phyloP scores from a whole-genome alignment of 2,797 vertebrate genomes.

The Onychomys torridus region DNA sequence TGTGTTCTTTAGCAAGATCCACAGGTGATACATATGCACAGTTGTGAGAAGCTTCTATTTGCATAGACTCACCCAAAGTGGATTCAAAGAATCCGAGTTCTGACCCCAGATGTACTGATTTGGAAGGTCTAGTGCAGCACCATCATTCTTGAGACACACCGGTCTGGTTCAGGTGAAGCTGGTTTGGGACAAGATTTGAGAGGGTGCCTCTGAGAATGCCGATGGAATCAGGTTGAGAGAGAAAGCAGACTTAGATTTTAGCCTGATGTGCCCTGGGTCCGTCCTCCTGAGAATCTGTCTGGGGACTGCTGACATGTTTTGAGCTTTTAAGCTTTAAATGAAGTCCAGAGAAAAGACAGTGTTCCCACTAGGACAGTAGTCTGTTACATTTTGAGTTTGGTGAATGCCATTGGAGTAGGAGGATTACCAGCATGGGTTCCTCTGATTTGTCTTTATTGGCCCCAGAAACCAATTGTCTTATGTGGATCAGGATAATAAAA shows the following conservation, averaged over 20 bases:
- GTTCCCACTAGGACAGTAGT: constrained; percentile 59
- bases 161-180: not conserved
- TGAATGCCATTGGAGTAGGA: constrained; percentile 56
- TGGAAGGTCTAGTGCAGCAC: not conserved
- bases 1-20: constrained; percentile 46
- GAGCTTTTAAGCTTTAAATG: constrained; percentile 70
- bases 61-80: not conserved
- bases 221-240: not conserved
- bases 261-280: not conserved
- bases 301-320: constrained; percentile 56
- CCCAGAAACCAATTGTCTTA: constrained; percentile 70
- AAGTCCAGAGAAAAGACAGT: constrained; percentile 40
- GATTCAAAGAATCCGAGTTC: constrained; percentile 2
- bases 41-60: constrained; percentile 11
- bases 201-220: not conserved
- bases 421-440: constrained; percentile 51
- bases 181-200: not conserved
- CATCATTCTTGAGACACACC: constrained; percentile 31
- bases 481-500: constrained; percentile 80
- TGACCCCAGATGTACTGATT: not conserved
- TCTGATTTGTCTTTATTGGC: constrained; percentile 69
- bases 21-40: not conserved
- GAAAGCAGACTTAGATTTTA: not conserved
- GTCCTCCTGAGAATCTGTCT: constrained; percentile 18
- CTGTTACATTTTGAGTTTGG: constrained; percentile 52